A percentile compares a stretch with the other conserved stretches of the same genome.
Conservation (phyloP, 2,888 invertebrate genomes). For the Operophtera brumata region DNA sequence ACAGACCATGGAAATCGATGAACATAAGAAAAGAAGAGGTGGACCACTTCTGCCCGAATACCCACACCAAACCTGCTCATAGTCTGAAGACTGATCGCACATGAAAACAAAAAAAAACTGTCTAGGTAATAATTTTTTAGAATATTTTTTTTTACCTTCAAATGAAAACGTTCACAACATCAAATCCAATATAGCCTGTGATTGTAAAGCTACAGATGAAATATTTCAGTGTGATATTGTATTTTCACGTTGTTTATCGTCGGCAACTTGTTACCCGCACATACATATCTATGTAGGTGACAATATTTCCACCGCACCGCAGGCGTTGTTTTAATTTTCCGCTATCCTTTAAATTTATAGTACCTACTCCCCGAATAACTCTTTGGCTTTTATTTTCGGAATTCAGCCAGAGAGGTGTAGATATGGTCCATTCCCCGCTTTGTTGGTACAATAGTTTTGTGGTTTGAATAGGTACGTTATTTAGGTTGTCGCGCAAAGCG, state of each 20-base stretch:
- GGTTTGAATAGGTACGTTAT: too few relatives aligned
- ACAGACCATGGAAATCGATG: too few relatives aligned
- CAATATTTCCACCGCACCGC: constrained; percentile 22
- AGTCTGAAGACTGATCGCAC: too few relatives aligned
- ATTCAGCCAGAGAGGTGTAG: not conserved
- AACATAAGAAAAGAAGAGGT: too few relatives aligned
- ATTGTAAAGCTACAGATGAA: constrained; percentile 22
- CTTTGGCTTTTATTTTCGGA: constrained; percentile 17
- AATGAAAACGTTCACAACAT: constrained; percentile 12
- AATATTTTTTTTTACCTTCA: too few relatives aligned
- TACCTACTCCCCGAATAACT: constrained; percentile 12
- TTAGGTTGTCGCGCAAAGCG: too few relatives aligned
- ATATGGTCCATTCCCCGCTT: not conserved
- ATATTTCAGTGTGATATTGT: constrained; percentile 30
- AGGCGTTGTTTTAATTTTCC: constrained; percentile 30
- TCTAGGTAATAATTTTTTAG: too few relatives aligned
- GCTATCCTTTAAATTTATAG: constrained; percentile 28
- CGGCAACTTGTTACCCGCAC: constrained; percentile 19
- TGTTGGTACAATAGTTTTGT: not conserved
- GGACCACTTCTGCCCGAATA: too few relatives aligned
- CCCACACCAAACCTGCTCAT: too few relatives aligned
- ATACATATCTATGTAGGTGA: constrained; percentile 10
- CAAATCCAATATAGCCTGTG: constrained; percentile 11
- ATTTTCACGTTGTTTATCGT: constrained; percentile 22
- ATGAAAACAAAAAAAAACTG: too few relatives aligned